Percentiles rank a stretch among this genome's conserved stretches.
phyloP scores from a whole-genome alignment of 2,113 vertebrate species.

The Neofelis nebulosa region DNA sequence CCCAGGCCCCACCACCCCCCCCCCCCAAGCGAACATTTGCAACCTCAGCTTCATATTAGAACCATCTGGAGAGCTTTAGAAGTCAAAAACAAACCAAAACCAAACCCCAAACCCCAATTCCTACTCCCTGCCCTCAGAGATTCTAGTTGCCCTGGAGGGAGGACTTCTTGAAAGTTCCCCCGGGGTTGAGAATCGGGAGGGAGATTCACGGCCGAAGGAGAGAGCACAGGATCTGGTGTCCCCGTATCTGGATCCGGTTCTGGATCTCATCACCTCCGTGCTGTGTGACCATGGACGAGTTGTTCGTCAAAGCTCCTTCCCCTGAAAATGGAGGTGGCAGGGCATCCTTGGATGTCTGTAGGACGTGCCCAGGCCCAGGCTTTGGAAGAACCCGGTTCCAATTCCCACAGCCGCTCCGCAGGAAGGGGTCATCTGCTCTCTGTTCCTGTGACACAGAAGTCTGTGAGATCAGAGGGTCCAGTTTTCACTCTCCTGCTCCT shows the following conservation, averaged over 20 bases:
- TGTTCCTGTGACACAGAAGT: background rate
- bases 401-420: background rate
- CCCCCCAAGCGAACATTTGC: background rate
- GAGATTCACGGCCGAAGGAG: background rate
- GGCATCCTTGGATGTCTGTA: background rate
- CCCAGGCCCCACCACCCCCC: too few species aligned
- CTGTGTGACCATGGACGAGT: background rate
- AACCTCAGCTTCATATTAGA: background rate
- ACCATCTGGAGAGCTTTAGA: background rate
- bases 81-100: background rate
- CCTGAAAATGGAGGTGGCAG: fast-evolving
- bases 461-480: background rate
- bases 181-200: background rate
- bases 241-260: background rate
- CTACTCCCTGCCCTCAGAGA: background rate
- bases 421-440: background rate
- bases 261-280: background rate
- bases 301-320: background rate
- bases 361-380: fast-evolving
- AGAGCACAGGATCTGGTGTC: background rate
- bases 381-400: background rate
- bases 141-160: background rate
- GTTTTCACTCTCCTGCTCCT: background rate
- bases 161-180: background rate
- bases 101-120: background rate